Percentiles rank a stretch among this genome's conserved stretches.
These are phyloP conservation scores for Ligdia adustata DNA, from an alignment of 2,888 invertebrate species.

Conservation along the genomic window DNA sequence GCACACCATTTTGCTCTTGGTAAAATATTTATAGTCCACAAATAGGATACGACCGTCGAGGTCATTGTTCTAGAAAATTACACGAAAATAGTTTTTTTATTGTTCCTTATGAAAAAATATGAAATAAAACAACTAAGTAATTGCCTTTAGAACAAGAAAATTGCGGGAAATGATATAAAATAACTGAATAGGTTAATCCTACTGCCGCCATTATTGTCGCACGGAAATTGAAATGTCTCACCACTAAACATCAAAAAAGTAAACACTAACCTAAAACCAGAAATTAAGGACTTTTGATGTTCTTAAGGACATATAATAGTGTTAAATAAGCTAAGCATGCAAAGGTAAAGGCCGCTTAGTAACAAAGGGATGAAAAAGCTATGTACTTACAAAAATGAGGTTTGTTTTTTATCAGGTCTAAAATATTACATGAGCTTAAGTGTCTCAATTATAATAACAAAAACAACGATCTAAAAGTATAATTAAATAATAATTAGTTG, in stretches of 20 bases:
- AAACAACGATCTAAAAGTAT: background rate
- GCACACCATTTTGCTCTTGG: constrained; percentile 69
- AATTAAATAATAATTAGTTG: background rate
- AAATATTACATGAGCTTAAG: constrained; percentile 45
- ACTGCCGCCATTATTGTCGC: constrained; percentile 83
- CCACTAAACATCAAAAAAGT: constrained; percentile 80
- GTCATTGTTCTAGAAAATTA: constrained; percentile 77
- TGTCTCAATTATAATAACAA: constrained; percentile 14
- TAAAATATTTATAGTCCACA: constrained; percentile 79
- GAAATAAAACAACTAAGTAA: constrained; percentile 60
- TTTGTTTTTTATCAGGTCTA: constrained; percentile 61
- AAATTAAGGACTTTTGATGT: constrained; percentile 17
- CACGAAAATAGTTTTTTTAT: constrained; percentile 65
- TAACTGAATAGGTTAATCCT: constrained; percentile 78
- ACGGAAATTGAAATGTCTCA: constrained; percentile 79
- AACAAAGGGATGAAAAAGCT: constrained; percentile 69
- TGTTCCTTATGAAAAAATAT: constrained; percentile 68
- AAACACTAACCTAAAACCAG: constrained; percentile 70
- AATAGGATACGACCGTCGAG: constrained; percentile 76
- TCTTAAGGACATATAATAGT: constrained; percentile 28
- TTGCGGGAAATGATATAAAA: constrained; percentile 56
- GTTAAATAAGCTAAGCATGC: constrained; percentile 35
- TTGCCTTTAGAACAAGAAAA: constrained; percentile 43
- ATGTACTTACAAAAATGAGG: constrained; percentile 76
- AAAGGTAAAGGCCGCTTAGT: constrained; percentile 56